Conservation (phyloP, 2,888 invertebrate genomes). For the Rotaria macrura region DNA sequence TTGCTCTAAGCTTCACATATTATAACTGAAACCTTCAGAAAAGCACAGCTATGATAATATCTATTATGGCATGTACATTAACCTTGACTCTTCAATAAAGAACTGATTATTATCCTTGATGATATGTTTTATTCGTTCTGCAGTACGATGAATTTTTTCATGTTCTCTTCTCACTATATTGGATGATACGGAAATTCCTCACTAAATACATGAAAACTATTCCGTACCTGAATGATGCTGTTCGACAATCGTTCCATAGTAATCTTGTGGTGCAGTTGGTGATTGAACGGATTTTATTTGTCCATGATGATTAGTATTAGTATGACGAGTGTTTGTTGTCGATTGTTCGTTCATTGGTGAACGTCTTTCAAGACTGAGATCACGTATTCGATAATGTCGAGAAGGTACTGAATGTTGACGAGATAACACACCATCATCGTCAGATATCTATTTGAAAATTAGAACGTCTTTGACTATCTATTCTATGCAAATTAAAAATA, state of each 20-base stretch:
- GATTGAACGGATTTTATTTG: background rate
- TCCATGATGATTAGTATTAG: background rate
- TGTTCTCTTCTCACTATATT: background rate
- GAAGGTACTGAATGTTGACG: conserved; percentile 16
- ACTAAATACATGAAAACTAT: no score
- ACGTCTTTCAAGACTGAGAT: background rate
- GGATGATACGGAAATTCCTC: background rate
- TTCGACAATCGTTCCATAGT: background rate
- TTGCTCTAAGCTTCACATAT: background rate
- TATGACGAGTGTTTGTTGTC: no score
- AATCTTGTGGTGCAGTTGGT: background rate
- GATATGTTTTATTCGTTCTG: background rate
- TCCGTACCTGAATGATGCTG: background rate
- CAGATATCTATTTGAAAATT: background rate
- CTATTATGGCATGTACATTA: background rate
- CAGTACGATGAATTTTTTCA: background rate
- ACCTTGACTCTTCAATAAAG: background rate
- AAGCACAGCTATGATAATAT: background rate
- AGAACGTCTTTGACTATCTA: background rate
- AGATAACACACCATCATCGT: background rate
- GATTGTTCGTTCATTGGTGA: background rate
- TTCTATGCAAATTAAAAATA: background rate
- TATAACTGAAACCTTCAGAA: no score
- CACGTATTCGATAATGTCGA: conserved; percentile 1
- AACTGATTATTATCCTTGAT: background rate